Evolutionary conservation across 2,113 vertebrate genomes (phyloP), one percentile per base, ranked within the genome.

Genomic region (Sylvia atricapilla): DNA sequence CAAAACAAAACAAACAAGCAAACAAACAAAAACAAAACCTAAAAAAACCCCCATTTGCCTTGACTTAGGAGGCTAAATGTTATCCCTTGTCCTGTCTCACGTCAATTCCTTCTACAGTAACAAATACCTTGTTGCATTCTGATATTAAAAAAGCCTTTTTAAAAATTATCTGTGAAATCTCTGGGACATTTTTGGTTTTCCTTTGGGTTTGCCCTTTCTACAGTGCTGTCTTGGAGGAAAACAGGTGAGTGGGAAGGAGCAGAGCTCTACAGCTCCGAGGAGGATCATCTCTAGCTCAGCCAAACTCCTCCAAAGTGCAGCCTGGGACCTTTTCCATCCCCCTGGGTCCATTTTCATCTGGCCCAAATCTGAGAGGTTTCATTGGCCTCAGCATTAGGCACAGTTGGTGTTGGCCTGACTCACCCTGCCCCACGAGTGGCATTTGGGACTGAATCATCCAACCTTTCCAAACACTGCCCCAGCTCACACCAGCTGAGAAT

Each of bases 341-440:
- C 84, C 47, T 4, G n/a, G 37, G 21, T 35, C 75, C 59, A 6
- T 84, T 70, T 86, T 43, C 85, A 66, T 49, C 47, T 87, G 77
- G 55, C 68, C 72, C 59, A 80, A 68, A 78, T 47, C 56, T 59
- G 58, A 21, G 23, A 35, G 59, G 59, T 28, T 89, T 52, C 70
- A 23, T 11, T 95, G 77, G 77, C 67, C n/a, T 52, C 62, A 53
- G 37, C 10, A 22, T 17, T 3, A 37, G 66, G 53, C 63, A 41
- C 30, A 53, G 84, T 41, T 91, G 81, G 41, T 87, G 83, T 35
- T 90, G 94, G 88, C 88, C 68, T 93, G 88, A 94, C 64, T 95
- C 95, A 62, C 43, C 75, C 52, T 91, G 76, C 78, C 93, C 92
- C 60, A 33, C 0, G 39, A 82, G 55, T n/a, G 72, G 92, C 84